Percentiles rank a stretch among this genome's conserved stretches.
Conservation (phyloP, 2,113 vertebrate species). For the Crotalus helleri region DNA sequence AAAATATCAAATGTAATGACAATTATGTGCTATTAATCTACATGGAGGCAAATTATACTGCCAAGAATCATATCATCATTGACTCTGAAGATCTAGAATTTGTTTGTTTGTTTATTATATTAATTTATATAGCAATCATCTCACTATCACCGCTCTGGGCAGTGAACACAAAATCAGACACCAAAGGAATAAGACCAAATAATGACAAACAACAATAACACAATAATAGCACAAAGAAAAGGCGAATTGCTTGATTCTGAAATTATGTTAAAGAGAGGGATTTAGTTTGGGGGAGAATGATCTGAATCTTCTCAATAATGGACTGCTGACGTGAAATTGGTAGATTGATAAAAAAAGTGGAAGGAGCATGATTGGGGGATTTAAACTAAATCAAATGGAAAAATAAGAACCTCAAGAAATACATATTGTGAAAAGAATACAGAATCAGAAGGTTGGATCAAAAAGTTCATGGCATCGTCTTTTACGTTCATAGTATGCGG, state of each 20-base stretch:
- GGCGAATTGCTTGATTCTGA: neutral
- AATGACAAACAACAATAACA: neutral
- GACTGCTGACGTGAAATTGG: neutral
- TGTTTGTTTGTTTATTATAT: neutral
- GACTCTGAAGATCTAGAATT: neutral
- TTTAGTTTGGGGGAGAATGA: neutral
- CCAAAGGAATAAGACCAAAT: neutral
- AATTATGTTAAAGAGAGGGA: neutral
- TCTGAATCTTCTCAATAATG: neutral
- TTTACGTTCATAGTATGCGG: neutral
- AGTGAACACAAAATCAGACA: neutral
- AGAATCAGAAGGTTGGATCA: neutral
- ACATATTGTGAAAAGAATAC: neutral
- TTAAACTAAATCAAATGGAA: neutral
- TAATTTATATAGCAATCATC: neutral
- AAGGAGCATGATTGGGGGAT: neutral
- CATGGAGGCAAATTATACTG: neutral
- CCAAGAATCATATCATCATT: neutral
- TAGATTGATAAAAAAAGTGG: neutral
- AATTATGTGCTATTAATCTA: neutral
- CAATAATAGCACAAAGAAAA: neutral
- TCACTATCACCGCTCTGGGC: neutral
- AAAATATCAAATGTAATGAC: neutral
- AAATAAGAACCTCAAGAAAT: neutral
- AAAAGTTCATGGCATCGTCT: neutral